Evolutionary conservation across 2,113 vertebrate species (phyloP).

Genomic region (Dipodomys merriami): DNA sequence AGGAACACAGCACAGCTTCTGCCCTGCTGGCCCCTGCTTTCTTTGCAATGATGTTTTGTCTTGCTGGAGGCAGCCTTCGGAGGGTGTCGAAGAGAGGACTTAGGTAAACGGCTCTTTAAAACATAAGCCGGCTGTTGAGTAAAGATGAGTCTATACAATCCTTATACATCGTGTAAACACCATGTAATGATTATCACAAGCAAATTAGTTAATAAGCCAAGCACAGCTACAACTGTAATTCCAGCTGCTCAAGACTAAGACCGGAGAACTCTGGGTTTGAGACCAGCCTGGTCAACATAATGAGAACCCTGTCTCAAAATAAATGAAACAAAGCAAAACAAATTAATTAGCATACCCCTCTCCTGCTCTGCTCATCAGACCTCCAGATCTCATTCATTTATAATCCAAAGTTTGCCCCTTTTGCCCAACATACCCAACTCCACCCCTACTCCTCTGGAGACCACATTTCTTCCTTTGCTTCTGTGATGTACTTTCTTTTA

Average conservation of each 20-base stretch:
- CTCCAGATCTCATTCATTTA: not conserved
- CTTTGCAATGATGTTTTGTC: not conserved
- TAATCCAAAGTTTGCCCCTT: not conserved
- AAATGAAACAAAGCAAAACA: not conserved
- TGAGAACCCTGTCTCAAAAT: not conserved
- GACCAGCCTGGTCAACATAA: not conserved
- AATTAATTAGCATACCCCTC: rapidly evolving
- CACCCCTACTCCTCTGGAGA: not conserved
- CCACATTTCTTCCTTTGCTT: not conserved
- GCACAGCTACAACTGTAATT: not conserved
- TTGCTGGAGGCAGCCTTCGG: not conserved
- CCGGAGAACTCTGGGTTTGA: not conserved
- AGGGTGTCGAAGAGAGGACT: not conserved
- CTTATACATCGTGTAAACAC: not conserved
- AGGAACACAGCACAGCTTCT: not conserved
- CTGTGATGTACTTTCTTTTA: not conserved
- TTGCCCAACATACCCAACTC: too few relatives aligned
- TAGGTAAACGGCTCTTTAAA: not conserved
- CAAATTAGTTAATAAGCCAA: not conserved
- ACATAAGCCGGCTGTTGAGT: not conserved
- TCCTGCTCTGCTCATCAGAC: not conserved
- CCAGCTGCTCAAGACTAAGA: not conserved
- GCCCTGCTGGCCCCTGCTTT: slow-evolving; percentile 15
- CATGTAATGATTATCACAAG: not conserved
- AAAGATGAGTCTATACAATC: not conserved